Evolutionary conservation across 2,113 vertebrate species (phyloP).

Genomic region (Zootoca vivipara): DNA sequence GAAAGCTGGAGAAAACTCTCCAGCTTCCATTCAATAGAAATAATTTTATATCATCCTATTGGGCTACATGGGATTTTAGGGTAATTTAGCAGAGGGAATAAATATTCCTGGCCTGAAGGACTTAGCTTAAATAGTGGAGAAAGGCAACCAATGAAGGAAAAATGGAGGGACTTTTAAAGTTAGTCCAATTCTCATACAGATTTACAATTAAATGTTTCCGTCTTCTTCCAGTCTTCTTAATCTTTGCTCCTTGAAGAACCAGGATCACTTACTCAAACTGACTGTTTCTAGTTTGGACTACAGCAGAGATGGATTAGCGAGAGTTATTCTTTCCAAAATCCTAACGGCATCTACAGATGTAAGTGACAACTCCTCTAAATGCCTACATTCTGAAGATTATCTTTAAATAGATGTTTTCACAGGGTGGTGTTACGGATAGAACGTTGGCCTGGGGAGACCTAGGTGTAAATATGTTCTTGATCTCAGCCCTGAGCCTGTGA

Average conservation of each 20-base stretch:
- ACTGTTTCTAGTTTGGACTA: constrained; percentile 97
- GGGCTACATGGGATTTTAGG: background rate
- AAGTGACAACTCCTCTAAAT: constrained; percentile 60
- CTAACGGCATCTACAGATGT: constrained; percentile 96
- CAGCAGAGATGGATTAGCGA: constrained; percentile 93
- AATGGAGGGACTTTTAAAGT: background rate
- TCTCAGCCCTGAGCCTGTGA: background rate
- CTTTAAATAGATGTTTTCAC: constrained; percentile 4
- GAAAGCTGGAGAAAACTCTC: background rate
- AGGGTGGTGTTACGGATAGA: background rate
- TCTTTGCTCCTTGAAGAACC: constrained; percentile 96
- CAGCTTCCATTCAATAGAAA: background rate
- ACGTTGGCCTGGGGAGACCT: background rate
- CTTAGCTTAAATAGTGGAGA: background rate
- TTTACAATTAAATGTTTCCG: background rate
- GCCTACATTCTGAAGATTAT: background rate
- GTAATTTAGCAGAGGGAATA: too few relatives aligned
- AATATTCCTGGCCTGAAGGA: background rate
- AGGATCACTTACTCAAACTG: constrained; percentile 94
- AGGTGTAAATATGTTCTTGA: background rate
- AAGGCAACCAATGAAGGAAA: background rate
- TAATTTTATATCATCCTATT: background rate
- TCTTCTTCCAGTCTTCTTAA: constrained; percentile 87
- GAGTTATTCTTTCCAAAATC: constrained; percentile 97
- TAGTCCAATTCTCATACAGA: background rate